Evolutionary conservation across 2,888 invertebrate species (phyloP).

Genomic region (Diaperis boleti): DNA sequence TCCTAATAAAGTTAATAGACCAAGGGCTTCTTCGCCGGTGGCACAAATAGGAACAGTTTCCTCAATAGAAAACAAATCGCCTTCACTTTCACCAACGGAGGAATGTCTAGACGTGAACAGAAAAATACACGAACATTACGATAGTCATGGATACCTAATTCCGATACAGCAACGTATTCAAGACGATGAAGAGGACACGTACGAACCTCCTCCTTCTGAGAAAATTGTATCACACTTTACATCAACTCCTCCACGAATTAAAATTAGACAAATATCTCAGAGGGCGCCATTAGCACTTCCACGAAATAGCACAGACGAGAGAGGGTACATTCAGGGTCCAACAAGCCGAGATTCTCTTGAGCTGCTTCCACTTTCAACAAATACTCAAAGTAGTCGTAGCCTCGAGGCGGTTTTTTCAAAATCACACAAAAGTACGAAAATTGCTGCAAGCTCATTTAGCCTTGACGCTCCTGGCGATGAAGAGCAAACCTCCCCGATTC

Average conservation of each 20-base stretch:
- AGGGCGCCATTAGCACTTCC: background rate
- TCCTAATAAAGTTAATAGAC: background rate
- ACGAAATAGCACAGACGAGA: background rate
- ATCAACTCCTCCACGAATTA: background rate
- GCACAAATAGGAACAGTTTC: background rate
- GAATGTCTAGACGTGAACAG: background rate
- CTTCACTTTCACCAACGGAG: background rate
- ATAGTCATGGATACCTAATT: background rate
- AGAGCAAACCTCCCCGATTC: no score
- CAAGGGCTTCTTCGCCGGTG: background rate
- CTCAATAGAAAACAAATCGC: background rate
- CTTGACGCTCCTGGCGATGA: background rate
- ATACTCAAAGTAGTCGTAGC: no score
- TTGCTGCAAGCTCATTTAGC: background rate
- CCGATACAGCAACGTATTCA: background rate
- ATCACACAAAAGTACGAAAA: background rate
- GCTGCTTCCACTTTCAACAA: background rate
- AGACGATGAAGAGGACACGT: background rate
- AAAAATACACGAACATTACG: background rate
- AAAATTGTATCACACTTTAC: background rate
- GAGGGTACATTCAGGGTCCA: conserved; percentile 1
- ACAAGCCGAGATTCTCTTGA: no score
- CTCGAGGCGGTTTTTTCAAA: no score
- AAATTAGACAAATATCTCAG: background rate
- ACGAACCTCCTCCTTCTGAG: conserved; percentile 8